These are phyloP conservation scores for Babylonia areolata DNA, from an alignment of 1,140 invertebrate genomes.

Conservation along the genomic window DNA sequence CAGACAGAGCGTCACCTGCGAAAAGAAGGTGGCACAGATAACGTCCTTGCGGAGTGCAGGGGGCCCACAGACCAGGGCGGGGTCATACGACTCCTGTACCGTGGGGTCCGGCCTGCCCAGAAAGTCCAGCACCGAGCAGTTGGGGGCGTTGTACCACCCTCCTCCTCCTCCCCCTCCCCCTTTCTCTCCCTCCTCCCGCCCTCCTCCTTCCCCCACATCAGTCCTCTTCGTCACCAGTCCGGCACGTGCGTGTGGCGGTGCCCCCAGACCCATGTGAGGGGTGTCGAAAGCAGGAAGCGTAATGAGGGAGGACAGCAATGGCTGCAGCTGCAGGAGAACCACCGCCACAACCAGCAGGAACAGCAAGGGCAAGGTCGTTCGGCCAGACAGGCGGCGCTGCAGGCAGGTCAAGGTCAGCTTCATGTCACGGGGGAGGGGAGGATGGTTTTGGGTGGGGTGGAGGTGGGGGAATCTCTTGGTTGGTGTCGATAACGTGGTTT, in stretches of 20 bases:
- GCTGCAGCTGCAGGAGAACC: neutral
- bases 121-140: constrained; percentile 37
- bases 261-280: neutral
- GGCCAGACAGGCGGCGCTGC: neutral
- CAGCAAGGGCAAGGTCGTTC: constrained; percentile 13
- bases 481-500: too few relatives aligned
- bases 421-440: too few relatives aligned
- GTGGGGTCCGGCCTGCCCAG: constrained; percentile 29
- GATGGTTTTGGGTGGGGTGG: too few relatives aligned
- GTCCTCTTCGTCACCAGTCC: neutral
- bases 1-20: constrained; percentile 11
- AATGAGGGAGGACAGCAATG: neutral
- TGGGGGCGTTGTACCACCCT: neutral
- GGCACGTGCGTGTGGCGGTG: neutral
- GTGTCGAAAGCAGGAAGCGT: neutral
- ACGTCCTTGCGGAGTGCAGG: constrained; percentile 30
- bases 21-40: constrained; percentile 37
- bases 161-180: neutral
- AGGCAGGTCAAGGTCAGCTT: constrained; percentile 16
- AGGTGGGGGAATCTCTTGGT: too few relatives aligned
- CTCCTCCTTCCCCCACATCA: neutral
- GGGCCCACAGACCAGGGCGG: constrained; percentile 36
- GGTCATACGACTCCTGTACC: constrained; percentile 14
- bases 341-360: neutral
- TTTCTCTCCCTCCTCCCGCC: neutral